These are phyloP conservation scores for Empis livida DNA, from an alignment of 2,888 invertebrate species.

Conservation along the genomic window DNA sequence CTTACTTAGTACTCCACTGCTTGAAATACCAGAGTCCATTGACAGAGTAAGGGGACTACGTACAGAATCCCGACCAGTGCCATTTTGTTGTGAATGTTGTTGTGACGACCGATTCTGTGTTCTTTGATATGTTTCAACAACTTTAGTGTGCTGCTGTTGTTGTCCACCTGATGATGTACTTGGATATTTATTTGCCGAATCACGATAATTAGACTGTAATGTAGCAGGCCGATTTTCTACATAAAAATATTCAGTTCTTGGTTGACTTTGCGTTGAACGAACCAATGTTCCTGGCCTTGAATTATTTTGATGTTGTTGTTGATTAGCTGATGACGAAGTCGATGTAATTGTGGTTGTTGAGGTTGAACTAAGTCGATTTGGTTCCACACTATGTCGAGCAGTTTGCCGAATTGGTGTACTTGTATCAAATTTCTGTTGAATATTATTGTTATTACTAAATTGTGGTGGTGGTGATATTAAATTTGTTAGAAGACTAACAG, in stretches of 20 bases:
- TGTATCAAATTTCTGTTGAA: conserved; percentile 6
- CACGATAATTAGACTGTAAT: conserved; percentile 15
- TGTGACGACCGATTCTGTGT: conserved; percentile 10
- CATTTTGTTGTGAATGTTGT: conserved; percentile 7
- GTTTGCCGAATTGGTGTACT: conserved; percentile 10
- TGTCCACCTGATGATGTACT: conserved; percentile 11
- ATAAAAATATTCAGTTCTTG: conserved; percentile 5
- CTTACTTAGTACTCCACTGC: conserved; percentile 20
- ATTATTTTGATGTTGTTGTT: conserved; percentile 1
- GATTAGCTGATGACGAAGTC: neutral
- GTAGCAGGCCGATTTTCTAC: conserved; percentile 14
- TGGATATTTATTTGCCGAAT: conserved; percentile 11
- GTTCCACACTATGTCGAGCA: conserved; percentile 6
- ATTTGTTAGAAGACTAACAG: conserved; percentile 1
- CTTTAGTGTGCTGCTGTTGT: conserved; percentile 7
- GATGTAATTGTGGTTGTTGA: neutral
- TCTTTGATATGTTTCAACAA: conserved; percentile 13
- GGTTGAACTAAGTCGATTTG: neutral
- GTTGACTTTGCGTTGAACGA: conserved; percentile 1
- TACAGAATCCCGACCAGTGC: conserved; percentile 13
- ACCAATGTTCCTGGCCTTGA: conserved; percentile 2
- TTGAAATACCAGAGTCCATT: conserved; percentile 81
- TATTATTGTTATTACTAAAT: conserved; percentile 11
- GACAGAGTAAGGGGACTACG: conserved; percentile 62
- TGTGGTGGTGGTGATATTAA: conserved; percentile 15